phyloP scores from a whole-genome alignment of 2,113 vertebrate species.

The Cheilinus undulatus region DNA sequence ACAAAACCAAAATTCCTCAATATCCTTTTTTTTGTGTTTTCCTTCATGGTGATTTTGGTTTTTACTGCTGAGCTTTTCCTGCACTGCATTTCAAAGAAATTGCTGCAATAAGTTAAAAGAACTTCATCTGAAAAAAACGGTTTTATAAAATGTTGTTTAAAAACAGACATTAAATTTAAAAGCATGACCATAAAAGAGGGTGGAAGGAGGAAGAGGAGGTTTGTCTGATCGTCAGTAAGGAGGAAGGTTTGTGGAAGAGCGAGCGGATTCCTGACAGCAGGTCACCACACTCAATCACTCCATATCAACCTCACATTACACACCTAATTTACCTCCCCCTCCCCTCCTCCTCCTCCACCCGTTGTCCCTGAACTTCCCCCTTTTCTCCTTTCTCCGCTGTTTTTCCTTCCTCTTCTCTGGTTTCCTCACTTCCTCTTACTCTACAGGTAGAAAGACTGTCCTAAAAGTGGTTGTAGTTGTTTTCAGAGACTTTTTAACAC shows the following conservation, averaged over 20 bases:
- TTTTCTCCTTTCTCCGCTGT: conserved; percentile 13
- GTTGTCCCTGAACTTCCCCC: conserved; percentile 13
- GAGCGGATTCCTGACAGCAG: conserved; percentile 71
- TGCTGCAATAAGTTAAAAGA: not conserved
- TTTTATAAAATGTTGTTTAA: too few species aligned
- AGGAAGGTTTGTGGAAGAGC: conserved; percentile 63
- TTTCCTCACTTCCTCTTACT: not conserved
- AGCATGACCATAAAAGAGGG: too few species aligned
- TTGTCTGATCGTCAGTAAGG: conserved; percentile 49
- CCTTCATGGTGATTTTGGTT: not conserved
- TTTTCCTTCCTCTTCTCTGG: conserved; percentile 8
- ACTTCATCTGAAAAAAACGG: not conserved
- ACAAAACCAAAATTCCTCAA: not conserved
- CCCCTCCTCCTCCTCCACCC: conserved; percentile 20
- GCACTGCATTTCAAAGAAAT: conserved; percentile 19
- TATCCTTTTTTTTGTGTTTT: not conserved
- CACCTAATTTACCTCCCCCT: conserved; percentile 73
- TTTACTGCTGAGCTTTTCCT: not conserved
- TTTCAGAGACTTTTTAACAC: too few species aligned
- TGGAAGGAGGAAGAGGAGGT: conserved; percentile 32
- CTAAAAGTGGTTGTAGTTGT: not conserved
- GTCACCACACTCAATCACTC: conserved; percentile 81
- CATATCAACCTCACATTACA: conserved; percentile 81
- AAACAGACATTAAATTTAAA: too few species aligned
- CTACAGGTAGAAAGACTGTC: not conserved